Conservation (phyloP, 2,113 vertebrate species). For the Erythrocercus mccallii region DNA sequence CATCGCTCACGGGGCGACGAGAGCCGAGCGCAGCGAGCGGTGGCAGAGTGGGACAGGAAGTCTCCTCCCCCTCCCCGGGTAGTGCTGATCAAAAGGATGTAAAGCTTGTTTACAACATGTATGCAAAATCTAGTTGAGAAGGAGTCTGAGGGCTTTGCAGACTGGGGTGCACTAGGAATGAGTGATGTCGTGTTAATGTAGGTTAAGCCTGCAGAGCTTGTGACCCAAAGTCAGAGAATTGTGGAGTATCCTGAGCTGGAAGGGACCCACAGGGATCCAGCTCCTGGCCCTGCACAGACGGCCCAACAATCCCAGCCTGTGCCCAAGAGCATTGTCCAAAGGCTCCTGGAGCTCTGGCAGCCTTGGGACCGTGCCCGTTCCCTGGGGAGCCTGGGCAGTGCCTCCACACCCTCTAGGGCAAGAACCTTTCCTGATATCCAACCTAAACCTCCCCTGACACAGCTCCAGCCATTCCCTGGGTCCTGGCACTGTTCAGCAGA, state of each 20-base stretch:
- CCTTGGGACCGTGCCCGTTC: accelerated
- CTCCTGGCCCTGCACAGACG: neutral
- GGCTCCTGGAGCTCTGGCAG: neutral
- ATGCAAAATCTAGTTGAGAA: slow-evolving; percentile 22
- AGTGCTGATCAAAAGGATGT: slow-evolving; percentile 31
- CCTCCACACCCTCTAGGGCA: neutral
- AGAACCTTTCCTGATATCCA: neutral
- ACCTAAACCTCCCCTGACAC: accelerated
- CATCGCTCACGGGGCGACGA: slow-evolving; percentile 4
- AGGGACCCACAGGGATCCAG: neutral
- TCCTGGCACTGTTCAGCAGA: neutral
- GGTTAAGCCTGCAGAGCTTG: neutral
- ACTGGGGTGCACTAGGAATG: accelerated
- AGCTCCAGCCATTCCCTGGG: neutral
- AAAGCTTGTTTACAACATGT: slow-evolving; percentile 41
- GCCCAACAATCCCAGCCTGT: accelerated
- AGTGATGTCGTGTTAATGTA: neutral
- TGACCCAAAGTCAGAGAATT: neutral
- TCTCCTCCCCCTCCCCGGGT: slow-evolving; percentile 38
- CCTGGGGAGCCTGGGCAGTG: neutral
- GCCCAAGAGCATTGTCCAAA: neutral
- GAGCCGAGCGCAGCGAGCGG: slow-evolving; percentile 16
- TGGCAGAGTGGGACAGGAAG: slow-evolving; percentile 40
- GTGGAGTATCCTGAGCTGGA: neutral
- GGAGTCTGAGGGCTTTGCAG: neutral